A percentile compares a stretch with the other conserved stretches of the same genome.
phyloP scores from a whole-genome alignment of 2,113 vertebrate species.

The Eulacestoma nigropectus region DNA sequence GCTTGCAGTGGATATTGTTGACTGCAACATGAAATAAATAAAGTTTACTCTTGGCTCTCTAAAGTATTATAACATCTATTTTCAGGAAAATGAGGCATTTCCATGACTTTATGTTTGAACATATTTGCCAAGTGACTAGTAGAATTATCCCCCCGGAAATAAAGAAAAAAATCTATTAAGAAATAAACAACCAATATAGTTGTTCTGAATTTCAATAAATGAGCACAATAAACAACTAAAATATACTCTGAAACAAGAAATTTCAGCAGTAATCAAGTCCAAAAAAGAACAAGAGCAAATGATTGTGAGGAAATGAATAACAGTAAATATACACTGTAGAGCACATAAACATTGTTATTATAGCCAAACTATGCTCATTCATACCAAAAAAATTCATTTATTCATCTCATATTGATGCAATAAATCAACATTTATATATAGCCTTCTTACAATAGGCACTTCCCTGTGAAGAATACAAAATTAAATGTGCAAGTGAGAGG shows the following conservation, averaged over 20 bases:
- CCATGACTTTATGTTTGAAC: neutral
- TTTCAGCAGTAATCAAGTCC: neutral
- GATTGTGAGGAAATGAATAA: neutral
- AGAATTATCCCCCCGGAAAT: neutral
- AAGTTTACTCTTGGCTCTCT: neutral
- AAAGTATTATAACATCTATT: neutral
- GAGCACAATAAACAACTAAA: neutral
- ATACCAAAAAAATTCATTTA: neutral
- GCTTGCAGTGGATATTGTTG: neutral
- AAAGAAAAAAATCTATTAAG: neutral
- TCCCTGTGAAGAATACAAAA: neutral
- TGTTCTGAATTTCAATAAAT: neutral
- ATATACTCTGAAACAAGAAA: neutral
- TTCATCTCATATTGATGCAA: neutral
- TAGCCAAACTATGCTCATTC: neutral
- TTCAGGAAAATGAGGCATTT: neutral
- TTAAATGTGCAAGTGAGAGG: neutral
- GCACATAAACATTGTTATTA: neutral
- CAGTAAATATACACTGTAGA: neutral
- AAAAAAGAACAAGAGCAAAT: neutral
- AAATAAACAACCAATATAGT: neutral
- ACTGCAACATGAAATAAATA: neutral
- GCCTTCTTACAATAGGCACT: neutral
- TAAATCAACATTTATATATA: neutral
- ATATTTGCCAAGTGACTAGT: neutral